Base-by-base conservation (phyloP, 53 echinoderm and acorn worm genomes). In the Actinopyga echinites region DNA sequence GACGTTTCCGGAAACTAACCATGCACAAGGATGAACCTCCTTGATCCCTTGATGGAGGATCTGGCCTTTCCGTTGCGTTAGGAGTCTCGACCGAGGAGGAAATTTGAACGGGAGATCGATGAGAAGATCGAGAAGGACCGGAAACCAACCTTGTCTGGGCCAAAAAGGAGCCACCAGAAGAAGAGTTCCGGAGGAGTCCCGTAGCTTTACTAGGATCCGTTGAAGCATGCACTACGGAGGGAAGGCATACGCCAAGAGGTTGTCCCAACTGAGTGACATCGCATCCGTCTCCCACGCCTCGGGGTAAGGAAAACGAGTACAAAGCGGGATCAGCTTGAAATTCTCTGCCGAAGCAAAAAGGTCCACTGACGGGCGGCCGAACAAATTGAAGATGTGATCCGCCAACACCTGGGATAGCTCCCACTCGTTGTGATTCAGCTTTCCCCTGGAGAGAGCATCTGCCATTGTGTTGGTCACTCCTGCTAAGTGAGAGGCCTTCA, bases 211-310 rank as follows among this genome's bases (percentile, higher is more conserved):
- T 5, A 40, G 40, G 5, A 40, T 0, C 5, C 40, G 40, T 40
- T 40, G 40, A 4, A 40, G 40, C 40, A 40, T 40, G 40, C 40
- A 40, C 40, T 10, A 19, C 0, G 40, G 40, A 40, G 82, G 91
- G 65, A 91, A 91, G n/a, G 87, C 87, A 35, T 87, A 87, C 3
- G 56, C 88, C 1, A 49, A 25, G 26, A 90, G 57, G 22, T 45
- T 43, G 64, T 11, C 52, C 90, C 85, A 90, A 29, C 32, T 32
- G 6, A 85, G 53, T 53, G 90, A 82, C 23, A 90, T 56, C 7
- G 82, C 45, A 21, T 86, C 74, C 20, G 54, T 60, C 26, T 64
- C 83, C 30, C 29, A 54, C 2, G 89, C 78, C 20, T 75, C 45
- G 12, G 77, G 83, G 8, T 88, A 75, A 2, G n/a, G 75, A 44